phyloP scores from a whole-genome alignment of 1,140 invertebrate species.

The Penaeus vannamei region DNA sequence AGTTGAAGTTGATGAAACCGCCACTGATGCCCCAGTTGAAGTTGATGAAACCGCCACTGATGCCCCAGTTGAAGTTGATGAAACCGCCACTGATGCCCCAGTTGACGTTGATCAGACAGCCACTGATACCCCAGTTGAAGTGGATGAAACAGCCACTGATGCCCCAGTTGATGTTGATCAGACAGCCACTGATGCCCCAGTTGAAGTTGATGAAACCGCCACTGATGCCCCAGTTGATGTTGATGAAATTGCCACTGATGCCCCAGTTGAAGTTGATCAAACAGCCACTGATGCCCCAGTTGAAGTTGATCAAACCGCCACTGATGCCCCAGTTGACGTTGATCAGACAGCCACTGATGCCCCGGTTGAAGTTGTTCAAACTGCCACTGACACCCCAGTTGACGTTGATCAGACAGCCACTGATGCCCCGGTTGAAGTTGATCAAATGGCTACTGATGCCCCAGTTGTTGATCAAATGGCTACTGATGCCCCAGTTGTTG shows the following conservation, averaged over 20 bases:
- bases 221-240: not conserved
- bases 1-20: not conserved
- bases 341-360: too few relatives aligned
- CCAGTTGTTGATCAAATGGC: not conserved
- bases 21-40: not conserved
- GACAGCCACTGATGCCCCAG: not conserved
- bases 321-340: too few relatives aligned
- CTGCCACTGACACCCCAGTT: not conserved
- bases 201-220: not conserved
- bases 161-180: not conserved
- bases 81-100: not conserved
- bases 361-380: not conserved
- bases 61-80: not conserved
- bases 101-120: not conserved
- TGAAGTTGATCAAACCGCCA: not conserved
- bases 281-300: not conserved
- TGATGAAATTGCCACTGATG: not conserved
- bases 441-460: not conserved
- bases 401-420: constrained; percentile 1
- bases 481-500: not conserved
- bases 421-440: not conserved
- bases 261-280: not conserved
- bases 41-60: constrained; percentile 1
- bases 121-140: not conserved
- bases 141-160: constrained; percentile 12